Conservation (phyloP, 2,797 vertebrate species). For the Champsocephalus gunnari region DNA sequence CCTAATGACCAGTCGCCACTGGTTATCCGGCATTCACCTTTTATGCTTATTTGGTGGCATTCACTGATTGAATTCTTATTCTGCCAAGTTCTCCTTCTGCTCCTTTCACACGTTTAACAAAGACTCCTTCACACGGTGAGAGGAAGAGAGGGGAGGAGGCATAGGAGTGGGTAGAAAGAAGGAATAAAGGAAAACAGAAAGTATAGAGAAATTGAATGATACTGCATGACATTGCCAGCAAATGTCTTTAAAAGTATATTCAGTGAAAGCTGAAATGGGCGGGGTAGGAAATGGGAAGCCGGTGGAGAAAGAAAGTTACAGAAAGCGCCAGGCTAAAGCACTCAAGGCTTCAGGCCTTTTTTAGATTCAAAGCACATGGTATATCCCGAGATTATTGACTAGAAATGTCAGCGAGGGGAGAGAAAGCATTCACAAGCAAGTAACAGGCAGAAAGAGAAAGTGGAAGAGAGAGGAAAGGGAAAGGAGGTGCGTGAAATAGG, state of each 20-base stretch:
- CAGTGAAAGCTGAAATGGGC: conserved; percentile 14
- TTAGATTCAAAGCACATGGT: conserved; percentile 75
- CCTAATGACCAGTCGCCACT: too few relatives aligned
- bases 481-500: conserved; percentile 1
- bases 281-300: conserved; percentile 21
- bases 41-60: conserved; percentile 62
- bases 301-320: conserved; percentile 18
- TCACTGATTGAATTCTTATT: conserved; percentile 68
- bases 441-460: conserved; percentile 6
- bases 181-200: conserved; percentile 33
- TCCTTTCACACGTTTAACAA: conserved; percentile 71
- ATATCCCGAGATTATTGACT: conserved; percentile 79
- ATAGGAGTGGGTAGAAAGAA: conserved; percentile 7
- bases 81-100: conserved; percentile 55
- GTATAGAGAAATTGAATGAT: conserved; percentile 46
- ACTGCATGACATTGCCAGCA: conserved; percentile 24
- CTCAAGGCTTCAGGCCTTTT: conserved; percentile 47
- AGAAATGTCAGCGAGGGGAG: conserved; percentile 74
- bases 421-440: conserved; percentile 46
- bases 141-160: conserved; percentile 12
- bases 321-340: conserved; percentile 39
- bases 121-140: conserved; percentile 45
- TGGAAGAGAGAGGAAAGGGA: not conserved
- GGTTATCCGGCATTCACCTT: conserved; percentile 55
- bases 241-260: conserved; percentile 29